Percentiles rank a stretch among this genome's conserved stretches.
These are phyloP conservation scores for Ciona savignyi DNA, from an alignment of 23 tunicate species.

Conservation along the genomic window DNA sequence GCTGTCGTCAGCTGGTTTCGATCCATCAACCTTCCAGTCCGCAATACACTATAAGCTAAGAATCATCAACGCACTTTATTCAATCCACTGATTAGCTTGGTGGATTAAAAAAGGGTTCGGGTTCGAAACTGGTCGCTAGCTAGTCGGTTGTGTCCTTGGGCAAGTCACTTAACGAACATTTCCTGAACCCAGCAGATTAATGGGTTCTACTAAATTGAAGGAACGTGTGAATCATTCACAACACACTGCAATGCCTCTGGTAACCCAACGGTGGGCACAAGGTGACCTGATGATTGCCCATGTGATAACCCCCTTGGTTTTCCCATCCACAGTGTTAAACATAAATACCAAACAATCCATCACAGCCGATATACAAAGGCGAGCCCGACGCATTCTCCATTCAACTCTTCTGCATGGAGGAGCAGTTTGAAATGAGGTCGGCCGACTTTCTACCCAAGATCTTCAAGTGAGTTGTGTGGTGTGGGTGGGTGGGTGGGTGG, in stretches of 20 bases:
- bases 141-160: too few species aligned
- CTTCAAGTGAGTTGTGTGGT: conserved; percentile 67
- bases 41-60: conserved; percentile 54
- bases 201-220: too few species aligned
- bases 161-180: too few species aligned
- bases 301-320: too few species aligned
- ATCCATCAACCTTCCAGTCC: background rate
- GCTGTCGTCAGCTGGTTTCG: conserved; percentile 1
- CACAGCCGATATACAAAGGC: conserved; percentile 69
- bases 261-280: too few species aligned
- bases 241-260: too few species aligned
- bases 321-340: too few species aligned
- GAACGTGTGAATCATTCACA: too few species aligned
- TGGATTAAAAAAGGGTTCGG: conserved; percentile 66
- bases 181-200: too few species aligned
- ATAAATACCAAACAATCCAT: conserved; percentile 68
- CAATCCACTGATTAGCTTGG: too few species aligned
- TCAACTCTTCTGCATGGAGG: conserved; percentile 90
- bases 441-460: conserved; percentile 81
- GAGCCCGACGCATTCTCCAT: conserved; percentile 79
- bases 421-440: conserved; percentile 83
- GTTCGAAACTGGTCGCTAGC: conserved; percentile 75
- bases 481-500: too few species aligned
- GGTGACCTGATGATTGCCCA: too few species aligned
- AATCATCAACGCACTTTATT: conserved; percentile 67